Evolutionary conservation across 2,888 invertebrate genomes (phyloP).

Genomic region (Drosophila meridiana): DNA sequence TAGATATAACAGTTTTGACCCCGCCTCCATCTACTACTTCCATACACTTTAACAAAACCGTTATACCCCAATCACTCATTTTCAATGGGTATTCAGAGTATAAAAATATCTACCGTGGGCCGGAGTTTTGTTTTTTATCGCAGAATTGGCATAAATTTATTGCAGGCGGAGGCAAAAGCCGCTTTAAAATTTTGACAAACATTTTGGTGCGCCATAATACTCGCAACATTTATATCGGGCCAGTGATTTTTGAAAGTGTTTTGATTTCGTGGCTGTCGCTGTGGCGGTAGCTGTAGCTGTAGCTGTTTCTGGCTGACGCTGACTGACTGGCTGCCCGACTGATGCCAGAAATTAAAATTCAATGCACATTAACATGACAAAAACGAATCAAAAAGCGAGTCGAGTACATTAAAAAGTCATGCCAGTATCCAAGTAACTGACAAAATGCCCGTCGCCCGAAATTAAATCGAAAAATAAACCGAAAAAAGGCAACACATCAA

Average conservation of each 20-base stretch:
- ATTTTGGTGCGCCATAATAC: slow-evolving; percentile 57
- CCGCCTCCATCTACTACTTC: neutral
- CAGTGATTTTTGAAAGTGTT: slow-evolving; percentile 63
- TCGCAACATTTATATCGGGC: slow-evolving; percentile 39
- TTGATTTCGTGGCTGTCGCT: slow-evolving; percentile 37
- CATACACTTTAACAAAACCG: too few relatives aligned
- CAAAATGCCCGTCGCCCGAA: slow-evolving; percentile 38
- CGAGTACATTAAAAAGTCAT: slow-evolving; percentile 71
- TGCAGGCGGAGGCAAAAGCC: slow-evolving; percentile 43
- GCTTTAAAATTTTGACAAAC: slow-evolving; percentile 73
- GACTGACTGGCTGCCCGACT: slow-evolving; percentile 24
- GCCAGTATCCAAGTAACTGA: slow-evolving; percentile 47
- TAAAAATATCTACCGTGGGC: slow-evolving; percentile 18
- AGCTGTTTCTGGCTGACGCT: neutral
- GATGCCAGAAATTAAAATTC: slow-evolving; percentile 67
- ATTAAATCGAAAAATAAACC: slow-evolving; percentile 23
- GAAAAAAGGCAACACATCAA: slow-evolving; percentile 58
- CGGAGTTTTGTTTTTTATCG: slow-evolving; percentile 44
- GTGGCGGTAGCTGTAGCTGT: slow-evolving; percentile 17
- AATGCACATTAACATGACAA: slow-evolving; percentile 76
- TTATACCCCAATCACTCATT: neutral
- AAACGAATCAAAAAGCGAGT: slow-evolving; percentile 63
- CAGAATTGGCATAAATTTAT: slow-evolving; percentile 71
- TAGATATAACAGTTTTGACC: neutral
- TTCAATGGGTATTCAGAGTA: slow-evolving; percentile 1